Conservation (phyloP, 2,797 vertebrate species). For the Galaxias olidus region DNA sequence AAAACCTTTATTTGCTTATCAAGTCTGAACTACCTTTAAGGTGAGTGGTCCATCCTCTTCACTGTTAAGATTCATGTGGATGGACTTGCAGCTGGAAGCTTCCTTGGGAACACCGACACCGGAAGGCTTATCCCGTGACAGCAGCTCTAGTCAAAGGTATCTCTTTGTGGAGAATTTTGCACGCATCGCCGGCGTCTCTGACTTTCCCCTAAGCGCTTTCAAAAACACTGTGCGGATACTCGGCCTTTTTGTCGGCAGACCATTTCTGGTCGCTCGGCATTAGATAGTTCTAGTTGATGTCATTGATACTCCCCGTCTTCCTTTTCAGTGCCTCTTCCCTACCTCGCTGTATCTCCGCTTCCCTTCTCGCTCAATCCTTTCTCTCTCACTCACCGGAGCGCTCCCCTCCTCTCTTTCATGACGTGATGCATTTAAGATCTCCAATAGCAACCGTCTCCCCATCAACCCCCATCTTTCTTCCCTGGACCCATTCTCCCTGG, state of each 20-base stretch:
- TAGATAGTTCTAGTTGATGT: constrained; percentile 74
- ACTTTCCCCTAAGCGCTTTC: constrained; percentile 38
- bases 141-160: constrained; percentile 55
- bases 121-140: constrained; percentile 67
- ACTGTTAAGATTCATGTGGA: constrained; percentile 66
- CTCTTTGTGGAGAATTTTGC: constrained; percentile 49
- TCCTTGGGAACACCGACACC: constrained; percentile 50
- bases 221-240: constrained; percentile 50
- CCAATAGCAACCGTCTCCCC: constrained; percentile 74
- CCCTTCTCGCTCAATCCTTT: constrained; percentile 33
- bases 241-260: constrained; percentile 64
- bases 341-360: constrained; percentile 6
- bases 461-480: not conserved
- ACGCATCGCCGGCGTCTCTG: constrained; percentile 49
- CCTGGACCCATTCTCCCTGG: constrained; percentile 35
- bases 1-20: not conserved
- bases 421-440: constrained; percentile 75
- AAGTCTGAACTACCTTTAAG: constrained; percentile 56
- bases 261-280: constrained; percentile 63
- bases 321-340: constrained; percentile 18
- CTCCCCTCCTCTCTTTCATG: constrained; percentile 46
- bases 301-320: constrained; percentile 69
- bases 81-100: constrained; percentile 66
- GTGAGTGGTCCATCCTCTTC: constrained; percentile 64
- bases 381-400: constrained; percentile 43